A percentile compares a stretch with the other conserved stretches of the same genome.
Evolutionary conservation across 2,797 vertebrate species (phyloP).

Genomic region (Anguilla marmorata): DNA sequence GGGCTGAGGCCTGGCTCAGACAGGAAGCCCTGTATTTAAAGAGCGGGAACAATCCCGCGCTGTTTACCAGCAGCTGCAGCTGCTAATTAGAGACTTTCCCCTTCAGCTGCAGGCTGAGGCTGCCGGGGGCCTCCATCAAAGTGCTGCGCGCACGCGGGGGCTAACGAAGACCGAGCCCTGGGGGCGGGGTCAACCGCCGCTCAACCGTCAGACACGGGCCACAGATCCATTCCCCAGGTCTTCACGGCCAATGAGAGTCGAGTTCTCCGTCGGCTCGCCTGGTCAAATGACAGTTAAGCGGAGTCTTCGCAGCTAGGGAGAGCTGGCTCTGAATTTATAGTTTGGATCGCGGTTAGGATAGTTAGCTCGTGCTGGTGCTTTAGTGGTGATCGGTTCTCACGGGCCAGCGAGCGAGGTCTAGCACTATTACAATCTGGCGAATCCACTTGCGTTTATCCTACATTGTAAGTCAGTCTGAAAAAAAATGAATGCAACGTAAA

Average conservation of each 20-base stretch:
- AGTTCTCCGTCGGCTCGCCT: too few relatives aligned
- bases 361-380: neutral
- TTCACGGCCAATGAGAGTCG: too few relatives aligned
- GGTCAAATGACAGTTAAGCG: too few relatives aligned
- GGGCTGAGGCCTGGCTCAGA: neutral
- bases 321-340: too few relatives aligned
- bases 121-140: neutral
- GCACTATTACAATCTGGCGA: neutral
- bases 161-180: neutral
- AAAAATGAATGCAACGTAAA: too few relatives aligned
- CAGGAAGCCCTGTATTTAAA: constrained; percentile 16
- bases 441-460: neutral
- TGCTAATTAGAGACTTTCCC: constrained; percentile 19
- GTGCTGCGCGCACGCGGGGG: neutral
- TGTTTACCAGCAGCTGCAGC: constrained; percentile 1
- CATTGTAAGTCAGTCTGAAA: neutral
- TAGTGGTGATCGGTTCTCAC: neutral
- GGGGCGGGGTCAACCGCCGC: neutral
- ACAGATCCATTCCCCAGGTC: neutral
- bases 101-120: neutral
- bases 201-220: neutral
- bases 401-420: neutral
- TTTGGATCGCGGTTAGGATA: neutral
- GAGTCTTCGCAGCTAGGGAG: too few relatives aligned
- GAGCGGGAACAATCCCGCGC: constrained; percentile 21